These are phyloP conservation scores for Balaenoptera acutorostrata DNA, from an alignment of 2,113 vertebrate species.

Conservation along the genomic window DNA sequence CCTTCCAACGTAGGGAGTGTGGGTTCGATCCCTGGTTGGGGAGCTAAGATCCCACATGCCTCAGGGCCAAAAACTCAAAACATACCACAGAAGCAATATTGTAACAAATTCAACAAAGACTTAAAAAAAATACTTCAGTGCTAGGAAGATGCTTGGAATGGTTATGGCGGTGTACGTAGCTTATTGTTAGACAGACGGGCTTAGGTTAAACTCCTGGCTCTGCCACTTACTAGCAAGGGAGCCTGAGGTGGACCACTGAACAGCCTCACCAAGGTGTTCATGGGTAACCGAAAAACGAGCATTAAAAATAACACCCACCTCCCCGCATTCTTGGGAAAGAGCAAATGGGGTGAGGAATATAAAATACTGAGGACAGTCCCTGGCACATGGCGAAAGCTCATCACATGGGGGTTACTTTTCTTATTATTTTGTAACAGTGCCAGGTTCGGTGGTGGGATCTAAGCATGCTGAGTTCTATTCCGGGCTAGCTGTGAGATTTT, in stretches of 20 bases:
- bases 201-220: too few species aligned
- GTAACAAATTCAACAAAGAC: too few species aligned
- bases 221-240: neutral
- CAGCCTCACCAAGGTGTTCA: neutral
- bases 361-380: rapidly evolving
- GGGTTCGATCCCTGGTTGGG: too few species aligned
- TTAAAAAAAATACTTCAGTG: neutral
- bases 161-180: rapidly evolving
- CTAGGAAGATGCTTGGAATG: neutral
- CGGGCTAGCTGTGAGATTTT: neutral
- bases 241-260: neutral
- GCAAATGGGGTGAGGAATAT: neutral
- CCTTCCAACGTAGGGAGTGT: too few species aligned
- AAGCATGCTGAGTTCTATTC: neutral
- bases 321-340: neutral
- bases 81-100: too few species aligned
- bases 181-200: neutral
- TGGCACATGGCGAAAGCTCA: rapidly evolving
- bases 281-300: neutral
- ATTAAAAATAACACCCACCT: neutral
- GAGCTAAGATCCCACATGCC: too few species aligned
- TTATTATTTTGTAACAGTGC: neutral
- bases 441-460: neutral
- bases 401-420: too few species aligned
- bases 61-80: too few species aligned